Base-by-base conservation (phyloP, 2,113 vertebrate genomes). In the Chaenocephalus aceratus region DNA sequence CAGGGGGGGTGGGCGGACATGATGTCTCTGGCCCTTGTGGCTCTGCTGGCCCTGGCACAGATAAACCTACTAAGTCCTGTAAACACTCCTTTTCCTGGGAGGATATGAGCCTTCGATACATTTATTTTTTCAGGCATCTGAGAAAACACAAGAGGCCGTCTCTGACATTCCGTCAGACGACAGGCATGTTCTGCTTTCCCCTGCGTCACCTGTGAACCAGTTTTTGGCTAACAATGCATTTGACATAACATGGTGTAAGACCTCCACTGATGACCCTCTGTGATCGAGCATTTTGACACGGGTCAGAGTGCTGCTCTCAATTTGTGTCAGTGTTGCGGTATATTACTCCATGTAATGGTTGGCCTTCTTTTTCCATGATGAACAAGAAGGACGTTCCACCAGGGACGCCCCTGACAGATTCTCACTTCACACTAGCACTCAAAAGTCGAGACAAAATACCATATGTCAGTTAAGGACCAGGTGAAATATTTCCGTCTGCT, bases 91-190 rank as follows among this genome's bases (percentile, higher is more conserved):
- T 81, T 89, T 92, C 91, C 93, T 91, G 88, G 60, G 88, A 92
- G 90, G 92, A 93, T 91, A 91, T 92, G 90, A 90, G 85, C 71
- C 66, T 85, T 71, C 3, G 84, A 86, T 85, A 85, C 80, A 82
- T 87, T 83, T 91, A 89, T 93, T 94, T 92, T 91, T 91, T 86
- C 87, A 92, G 89, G 86, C 91, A 92, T 91, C 79, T 91, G 87
- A 83, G 72, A 80, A 90, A 94, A 93, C 86, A 89, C 82, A 34
- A 54, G 75, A 74, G 68, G 49, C 62, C 2, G 30, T 64, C 78
- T 85, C 74, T 79, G 82, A 80, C 83, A 85, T 86, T 84, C 84
- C 60, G 6, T 79, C 82, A 83, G 66, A 60, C 52, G 44, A 72
- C 75, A 73, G 77, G 71, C 79, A 79, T 79, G 77, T 36, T 72